Percentiles rank a stretch among this genome's conserved stretches.
phyloP scores from a whole-genome alignment of 2,113 vertebrate genomes.

The Hemiscyllium ocellatum region DNA sequence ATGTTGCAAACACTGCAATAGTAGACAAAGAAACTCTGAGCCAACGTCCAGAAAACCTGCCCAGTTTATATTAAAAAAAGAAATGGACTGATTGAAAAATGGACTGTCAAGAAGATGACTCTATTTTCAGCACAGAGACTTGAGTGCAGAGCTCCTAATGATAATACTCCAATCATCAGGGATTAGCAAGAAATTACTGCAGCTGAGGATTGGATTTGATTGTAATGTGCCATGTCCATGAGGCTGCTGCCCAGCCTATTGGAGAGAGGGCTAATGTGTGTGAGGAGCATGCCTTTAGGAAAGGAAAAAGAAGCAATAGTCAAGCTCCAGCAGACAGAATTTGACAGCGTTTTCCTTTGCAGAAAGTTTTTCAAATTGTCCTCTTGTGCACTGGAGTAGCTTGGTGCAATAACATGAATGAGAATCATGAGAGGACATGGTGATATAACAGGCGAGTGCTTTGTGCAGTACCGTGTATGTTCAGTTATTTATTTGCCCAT shows the following conservation, averaged over 20 bases:
- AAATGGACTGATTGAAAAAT: neutral
- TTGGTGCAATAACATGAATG: neutral
- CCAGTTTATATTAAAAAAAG: neutral
- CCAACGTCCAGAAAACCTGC: neutral
- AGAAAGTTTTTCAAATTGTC: neutral
- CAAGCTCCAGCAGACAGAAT: neutral
- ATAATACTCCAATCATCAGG: slow-evolving; percentile 17
- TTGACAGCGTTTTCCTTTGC: neutral
- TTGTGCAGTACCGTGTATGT: neutral
- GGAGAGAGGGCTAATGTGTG: neutral
- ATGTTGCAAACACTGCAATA: neutral
- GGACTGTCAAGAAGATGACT: neutral
- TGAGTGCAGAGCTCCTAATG: neutral
- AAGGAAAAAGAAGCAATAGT: neutral
- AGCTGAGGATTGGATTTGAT: slow-evolving; percentile 6
- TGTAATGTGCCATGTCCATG: neutral
- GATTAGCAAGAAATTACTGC: neutral
- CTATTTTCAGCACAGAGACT: neutral
- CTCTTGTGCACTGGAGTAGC: neutral
- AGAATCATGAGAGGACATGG: neutral
- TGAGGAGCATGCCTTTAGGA: neutral
- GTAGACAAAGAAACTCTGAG: neutral
- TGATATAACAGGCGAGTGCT: neutral
- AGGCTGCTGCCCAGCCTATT: neutral
- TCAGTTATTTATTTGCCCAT: neutral